These are phyloP conservation scores for Sebastes hubbsi DNA, from an alignment of 2,797 vertebrate genomes.

Conservation along the genomic window DNA sequence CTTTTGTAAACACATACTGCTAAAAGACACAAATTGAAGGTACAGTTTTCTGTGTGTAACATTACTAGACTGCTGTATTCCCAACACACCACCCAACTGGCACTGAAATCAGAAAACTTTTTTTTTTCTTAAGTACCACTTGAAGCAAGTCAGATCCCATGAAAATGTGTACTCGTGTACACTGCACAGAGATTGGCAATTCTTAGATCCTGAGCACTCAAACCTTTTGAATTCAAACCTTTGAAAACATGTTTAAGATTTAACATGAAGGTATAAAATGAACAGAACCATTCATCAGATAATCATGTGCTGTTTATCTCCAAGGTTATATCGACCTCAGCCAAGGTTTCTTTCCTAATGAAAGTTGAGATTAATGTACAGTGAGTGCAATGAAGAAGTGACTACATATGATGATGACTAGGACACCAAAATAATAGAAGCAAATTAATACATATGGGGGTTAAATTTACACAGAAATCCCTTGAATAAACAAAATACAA, in stretches of 20 bases:
- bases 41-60: constrained; percentile 9
- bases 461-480: background rate
- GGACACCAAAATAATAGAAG: background rate
- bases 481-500: background rate
- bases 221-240: background rate
- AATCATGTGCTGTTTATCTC: background rate
- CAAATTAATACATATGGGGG: background rate
- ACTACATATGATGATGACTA: background rate
- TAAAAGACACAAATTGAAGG: constrained; percentile 8
- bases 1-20: constrained; percentile 10
- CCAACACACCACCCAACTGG: constrained; percentile 13
- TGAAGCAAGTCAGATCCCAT: background rate
- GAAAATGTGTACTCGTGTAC: constrained; percentile 7
- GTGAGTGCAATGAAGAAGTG: background rate
- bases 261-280: background rate
- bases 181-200: background rate
- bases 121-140: background rate
- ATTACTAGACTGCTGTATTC: constrained; percentile 6
- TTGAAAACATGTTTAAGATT: background rate
- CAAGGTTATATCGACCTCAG: background rate
- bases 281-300: background rate
- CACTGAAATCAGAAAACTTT: background rate
- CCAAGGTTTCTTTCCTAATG: background rate
- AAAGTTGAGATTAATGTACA: background rate
- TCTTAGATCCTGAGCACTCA: background rate